Evolutionary conservation across 2,113 vertebrate genomes (phyloP), one percentile per base, ranked within the genome.

Genomic region (Procavia capensis): DNA sequence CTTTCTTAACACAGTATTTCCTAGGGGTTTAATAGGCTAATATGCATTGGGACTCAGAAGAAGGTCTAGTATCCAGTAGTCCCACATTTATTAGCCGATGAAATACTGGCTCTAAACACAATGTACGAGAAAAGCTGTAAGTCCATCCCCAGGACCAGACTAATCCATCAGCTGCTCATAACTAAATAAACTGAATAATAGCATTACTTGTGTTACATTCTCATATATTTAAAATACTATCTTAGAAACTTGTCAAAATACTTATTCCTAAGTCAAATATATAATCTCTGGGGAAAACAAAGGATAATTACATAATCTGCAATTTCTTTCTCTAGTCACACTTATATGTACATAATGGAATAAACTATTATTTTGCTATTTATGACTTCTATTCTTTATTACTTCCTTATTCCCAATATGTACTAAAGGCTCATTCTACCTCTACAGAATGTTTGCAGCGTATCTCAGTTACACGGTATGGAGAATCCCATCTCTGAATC

Each of bases 191-290:
- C 0, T 80, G 47, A 90, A 81, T 57, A 95, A 76, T 39, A 79
- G 66, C 24, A 90, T 63, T 66, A 85, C 6, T 81, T 91, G 29
- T 68, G 68, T 22, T 82, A 76, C 43, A 75, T 47, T 25, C 43
- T 83, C 39, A 82, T 36, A 39, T 94, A 87, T 59, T 91, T 85
- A 79, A 31, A 93, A 93, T 14, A 80, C 57, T 93, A 89, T 72
- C 95, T 88, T 43, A 95, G 45, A 92, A 95, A 95, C 76, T 75
- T 47, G 82, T 31, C 9, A 94, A 93, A 93, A 92, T 29, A 93
- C 64, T 41, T 86, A 92, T 81, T 89, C 85, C 64, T 84, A 85
- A 95, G 82, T 85, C 80, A 90, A 75, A 90, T 81, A 34, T 1
- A 16, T 45, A 81, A 90, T n/a, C 36, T 85, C 82, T 95, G 25